A percentile compares a stretch with the other conserved stretches of the same genome.
Evolutionary conservation across 2,113 vertebrate genomes (phyloP).

Genomic region (Lepisosteus osseus): DNA sequence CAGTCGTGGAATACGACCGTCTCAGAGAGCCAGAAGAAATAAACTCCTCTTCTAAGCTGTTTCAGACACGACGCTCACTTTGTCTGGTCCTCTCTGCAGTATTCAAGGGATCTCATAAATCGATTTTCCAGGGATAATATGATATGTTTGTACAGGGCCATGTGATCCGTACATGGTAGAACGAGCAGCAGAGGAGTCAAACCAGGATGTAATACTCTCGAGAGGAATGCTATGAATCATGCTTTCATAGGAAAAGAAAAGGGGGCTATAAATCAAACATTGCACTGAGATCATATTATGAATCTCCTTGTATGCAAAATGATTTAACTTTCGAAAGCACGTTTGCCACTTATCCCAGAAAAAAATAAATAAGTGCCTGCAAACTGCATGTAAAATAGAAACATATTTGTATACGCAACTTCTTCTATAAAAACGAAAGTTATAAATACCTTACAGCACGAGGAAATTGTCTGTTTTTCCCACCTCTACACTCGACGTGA

Average conservation of each 20-base stretch:
- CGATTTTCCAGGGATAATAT: neutral
- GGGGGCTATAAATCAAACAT: constrained; percentile 21
- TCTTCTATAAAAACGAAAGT: too few relatives aligned
- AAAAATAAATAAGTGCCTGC: too few relatives aligned
- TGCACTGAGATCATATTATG: constrained; percentile 12
- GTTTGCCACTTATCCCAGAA: neutral
- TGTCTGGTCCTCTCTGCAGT: constrained; percentile 4
- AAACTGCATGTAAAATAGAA: too few relatives aligned
- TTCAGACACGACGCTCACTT: constrained; percentile 12
- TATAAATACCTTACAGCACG: too few relatives aligned
- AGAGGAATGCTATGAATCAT: constrained; percentile 16
- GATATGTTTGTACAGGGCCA: neutral
- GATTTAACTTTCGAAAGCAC: neutral
- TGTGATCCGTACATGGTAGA: neutral
- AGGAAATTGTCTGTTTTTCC: too few relatives aligned
- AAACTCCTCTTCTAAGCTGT: constrained; percentile 18
- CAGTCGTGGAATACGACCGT: constrained; percentile 8
- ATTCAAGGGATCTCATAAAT: neutral
- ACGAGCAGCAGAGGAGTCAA: constrained; percentile 5
- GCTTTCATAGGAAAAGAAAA: constrained; percentile 13
- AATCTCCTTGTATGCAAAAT: neutral
- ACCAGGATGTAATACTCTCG: neutral
- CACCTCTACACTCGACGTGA: too few relatives aligned
- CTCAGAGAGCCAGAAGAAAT: constrained; percentile 17
- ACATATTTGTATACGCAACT: too few relatives aligned